phyloP scores from a whole-genome alignment of 2,888 invertebrate species.

The Pyrocoelia pectoralis region DNA sequence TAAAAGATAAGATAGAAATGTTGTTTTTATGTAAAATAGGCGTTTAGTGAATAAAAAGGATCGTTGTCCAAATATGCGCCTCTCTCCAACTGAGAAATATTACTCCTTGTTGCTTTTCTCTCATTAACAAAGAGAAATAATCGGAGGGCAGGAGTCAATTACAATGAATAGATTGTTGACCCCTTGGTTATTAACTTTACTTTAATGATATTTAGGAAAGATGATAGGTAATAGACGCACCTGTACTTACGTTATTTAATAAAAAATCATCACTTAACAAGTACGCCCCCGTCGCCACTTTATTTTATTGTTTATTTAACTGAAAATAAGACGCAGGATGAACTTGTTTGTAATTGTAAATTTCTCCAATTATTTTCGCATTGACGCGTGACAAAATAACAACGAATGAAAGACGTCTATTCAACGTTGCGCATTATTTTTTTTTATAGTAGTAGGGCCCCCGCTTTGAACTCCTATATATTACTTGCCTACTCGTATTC shows the following conservation, averaged over 20 bases:
- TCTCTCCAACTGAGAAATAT: no score
- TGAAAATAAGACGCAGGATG: conserved; percentile 2
- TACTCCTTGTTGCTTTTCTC: no score
- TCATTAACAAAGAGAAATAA: no score
- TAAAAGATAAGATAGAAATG: neutral
- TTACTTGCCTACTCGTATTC: neutral
- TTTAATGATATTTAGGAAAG: neutral
- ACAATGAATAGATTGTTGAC: conserved; percentile 9
- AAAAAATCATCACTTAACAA: conserved; percentile 1
- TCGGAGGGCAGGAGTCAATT: neutral
- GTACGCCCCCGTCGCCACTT: conserved; percentile 20
- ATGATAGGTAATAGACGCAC: neutral
- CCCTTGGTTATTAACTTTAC: neutral
- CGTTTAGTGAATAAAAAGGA: neutral
- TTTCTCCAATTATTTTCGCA: conserved; percentile 14
- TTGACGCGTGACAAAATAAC: conserved; percentile 17
- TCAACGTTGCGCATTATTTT: conserved; percentile 28
- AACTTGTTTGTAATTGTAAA: conserved; percentile 14
- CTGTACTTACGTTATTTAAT: neutral
- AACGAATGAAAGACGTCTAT: conserved; percentile 11
- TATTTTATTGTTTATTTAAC: conserved; percentile 3
- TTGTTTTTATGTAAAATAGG: neutral
- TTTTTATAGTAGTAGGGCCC: conserved; percentile 14
- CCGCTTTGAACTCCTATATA: conserved; percentile 7
- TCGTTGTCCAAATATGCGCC: no score